A percentile compares a stretch with the other conserved stretches of the same genome.
These are phyloP conservation scores for Urophycis tenuis DNA, from an alignment of 2,797 vertebrate genomes.

Conservation along the genomic window DNA sequence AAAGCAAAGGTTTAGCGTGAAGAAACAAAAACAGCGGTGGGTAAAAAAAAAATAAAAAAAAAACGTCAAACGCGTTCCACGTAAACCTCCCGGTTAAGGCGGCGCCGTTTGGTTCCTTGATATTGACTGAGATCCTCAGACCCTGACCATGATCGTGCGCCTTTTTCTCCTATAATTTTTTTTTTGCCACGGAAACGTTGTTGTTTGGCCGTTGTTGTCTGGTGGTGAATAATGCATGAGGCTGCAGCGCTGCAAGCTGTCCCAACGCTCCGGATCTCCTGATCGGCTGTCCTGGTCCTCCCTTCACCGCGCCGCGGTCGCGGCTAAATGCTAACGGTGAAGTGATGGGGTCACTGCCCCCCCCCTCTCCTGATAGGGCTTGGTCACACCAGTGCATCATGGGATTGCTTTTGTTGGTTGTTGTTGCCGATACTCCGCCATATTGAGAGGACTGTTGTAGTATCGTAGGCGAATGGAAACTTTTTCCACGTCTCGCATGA, in stretches of 20 bases:
- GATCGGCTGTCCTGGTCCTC: slow-evolving; percentile 34
- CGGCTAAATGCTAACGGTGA: background rate
- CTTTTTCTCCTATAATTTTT: slow-evolving; percentile 12
- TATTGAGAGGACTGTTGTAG: no score
- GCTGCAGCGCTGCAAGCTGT: slow-evolving; percentile 25
- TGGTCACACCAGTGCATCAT: no score
- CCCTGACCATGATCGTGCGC: background rate
- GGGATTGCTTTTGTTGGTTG: no score
- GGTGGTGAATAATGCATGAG: slow-evolving; percentile 44
- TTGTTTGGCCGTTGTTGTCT: slow-evolving; percentile 36
- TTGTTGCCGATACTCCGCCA: no score
- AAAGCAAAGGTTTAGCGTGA: background rate
- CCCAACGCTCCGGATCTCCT: slow-evolving; percentile 17
- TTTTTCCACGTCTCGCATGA: no score
- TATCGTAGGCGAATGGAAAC: no score
- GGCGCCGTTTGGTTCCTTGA: background rate
- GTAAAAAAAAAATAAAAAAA: background rate
- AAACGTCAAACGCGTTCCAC: background rate
- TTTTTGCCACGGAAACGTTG: slow-evolving; percentile 29
- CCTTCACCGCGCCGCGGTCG: slow-evolving; percentile 9
- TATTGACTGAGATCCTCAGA: background rate
- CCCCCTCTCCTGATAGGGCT: background rate
- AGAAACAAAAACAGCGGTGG: background rate
- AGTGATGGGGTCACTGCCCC: background rate
- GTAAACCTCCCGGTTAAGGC: background rate